A percentile compares a stretch with the other conserved stretches of the same genome.
phyloP scores from a whole-genome alignment of 2,888 invertebrate genomes.

The Drosophila subsilvestris region DNA sequence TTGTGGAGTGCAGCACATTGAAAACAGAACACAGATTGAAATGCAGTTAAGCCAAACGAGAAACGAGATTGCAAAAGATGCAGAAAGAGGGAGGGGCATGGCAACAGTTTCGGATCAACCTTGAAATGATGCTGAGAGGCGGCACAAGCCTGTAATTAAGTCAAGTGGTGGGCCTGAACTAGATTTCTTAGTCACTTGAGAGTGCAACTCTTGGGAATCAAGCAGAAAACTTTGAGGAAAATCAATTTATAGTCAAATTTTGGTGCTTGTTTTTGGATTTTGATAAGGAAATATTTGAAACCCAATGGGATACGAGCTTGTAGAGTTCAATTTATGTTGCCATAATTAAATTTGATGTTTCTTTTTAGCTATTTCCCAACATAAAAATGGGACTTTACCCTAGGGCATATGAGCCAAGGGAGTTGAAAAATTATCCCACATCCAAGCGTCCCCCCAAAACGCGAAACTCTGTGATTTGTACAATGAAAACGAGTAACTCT shows the following conservation, averaged over 20 bases:
- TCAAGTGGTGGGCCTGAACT: conserved; percentile 1
- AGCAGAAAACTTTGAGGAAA: not conserved
- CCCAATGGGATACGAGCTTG: not conserved
- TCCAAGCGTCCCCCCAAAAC: too few relatives aligned
- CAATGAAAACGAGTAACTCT: too few relatives aligned
- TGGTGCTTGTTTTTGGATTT: too few relatives aligned
- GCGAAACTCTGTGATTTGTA: too few relatives aligned
- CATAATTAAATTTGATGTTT: too few relatives aligned
- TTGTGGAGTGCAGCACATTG: conserved; percentile 61
- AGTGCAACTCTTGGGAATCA: not conserved
- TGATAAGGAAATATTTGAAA: not conserved
- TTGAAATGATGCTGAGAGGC: conserved; percentile 13
- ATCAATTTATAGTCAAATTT: not conserved
- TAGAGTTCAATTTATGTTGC: not conserved
- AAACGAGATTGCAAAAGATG: conserved; percentile 25
- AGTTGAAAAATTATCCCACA: too few relatives aligned
- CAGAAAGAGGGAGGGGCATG: conserved; percentile 4
- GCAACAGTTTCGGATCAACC: conserved; percentile 27
- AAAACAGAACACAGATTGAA: conserved; percentile 31
- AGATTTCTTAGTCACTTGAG: not conserved
- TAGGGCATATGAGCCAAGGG: too few relatives aligned
- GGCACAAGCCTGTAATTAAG: conserved; percentile 9
- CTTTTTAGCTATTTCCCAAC: too few relatives aligned
- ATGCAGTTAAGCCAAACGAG: conserved; percentile 9
- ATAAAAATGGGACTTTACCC: too few relatives aligned